phyloP scores from a whole-genome alignment of 2,888 invertebrate species.

The Drosophila affinis region DNA sequence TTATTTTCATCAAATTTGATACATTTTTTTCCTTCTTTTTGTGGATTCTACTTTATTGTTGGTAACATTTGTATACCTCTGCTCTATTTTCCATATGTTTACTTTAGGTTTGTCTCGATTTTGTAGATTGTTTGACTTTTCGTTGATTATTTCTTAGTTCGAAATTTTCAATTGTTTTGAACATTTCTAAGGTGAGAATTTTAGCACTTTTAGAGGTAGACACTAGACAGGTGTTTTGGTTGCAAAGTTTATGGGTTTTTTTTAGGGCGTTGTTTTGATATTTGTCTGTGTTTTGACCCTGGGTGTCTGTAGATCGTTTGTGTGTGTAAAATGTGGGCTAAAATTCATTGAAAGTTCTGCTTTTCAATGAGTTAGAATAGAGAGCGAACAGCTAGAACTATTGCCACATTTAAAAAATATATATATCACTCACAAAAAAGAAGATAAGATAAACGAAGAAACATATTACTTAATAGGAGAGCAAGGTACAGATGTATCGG shows the following conservation, averaged over 20 bases:
- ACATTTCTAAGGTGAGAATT: neutral
- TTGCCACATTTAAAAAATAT: neutral
- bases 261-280: neutral
- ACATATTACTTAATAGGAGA: conserved; percentile 33
- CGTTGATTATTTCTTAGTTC: too few species aligned
- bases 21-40: too few species aligned
- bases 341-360: neutral
- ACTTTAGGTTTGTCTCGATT: too few species aligned
- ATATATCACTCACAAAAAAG: neutral
- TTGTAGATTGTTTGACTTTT: too few species aligned
- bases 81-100: too few species aligned
- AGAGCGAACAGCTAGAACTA: neutral
- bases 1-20: too few species aligned
- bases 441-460: neutral
- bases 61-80: too few species aligned
- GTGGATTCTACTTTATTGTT: too few species aligned
- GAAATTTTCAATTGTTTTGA: neutral
- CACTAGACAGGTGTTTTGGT: neutral
- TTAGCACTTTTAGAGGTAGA: neutral
- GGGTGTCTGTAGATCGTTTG: neutral
- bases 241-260: neutral
- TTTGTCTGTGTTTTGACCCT: neutral
- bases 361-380: neutral
- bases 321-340: neutral
- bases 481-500: conserved; percentile 1